These are phyloP conservation scores for Lycaena phlaeas DNA, from an alignment of 2,888 invertebrate genomes.

Conservation along the genomic window DNA sequence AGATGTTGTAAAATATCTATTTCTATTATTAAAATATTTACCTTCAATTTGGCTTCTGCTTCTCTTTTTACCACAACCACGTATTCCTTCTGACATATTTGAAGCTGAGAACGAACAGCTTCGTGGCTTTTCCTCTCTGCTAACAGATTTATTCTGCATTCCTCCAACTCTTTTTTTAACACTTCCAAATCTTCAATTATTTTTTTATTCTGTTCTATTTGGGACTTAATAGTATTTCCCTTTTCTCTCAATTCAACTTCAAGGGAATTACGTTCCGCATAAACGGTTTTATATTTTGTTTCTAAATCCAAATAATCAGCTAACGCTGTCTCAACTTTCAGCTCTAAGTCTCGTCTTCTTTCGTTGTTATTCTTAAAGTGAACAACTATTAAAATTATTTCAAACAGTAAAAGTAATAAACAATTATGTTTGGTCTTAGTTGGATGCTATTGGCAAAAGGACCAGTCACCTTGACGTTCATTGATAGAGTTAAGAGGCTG, in stretches of 20 bases:
- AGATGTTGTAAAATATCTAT: too few relatives aligned
- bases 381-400: too few relatives aligned
- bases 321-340: conserved; percentile 65
- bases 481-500: too few relatives aligned
- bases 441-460: too few relatives aligned
- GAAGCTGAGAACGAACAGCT: conserved; percentile 39
- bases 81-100: conserved; percentile 42
- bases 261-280: conserved; percentile 27
- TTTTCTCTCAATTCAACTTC: conserved; percentile 41
- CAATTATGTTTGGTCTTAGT: too few relatives aligned
- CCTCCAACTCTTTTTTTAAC: conserved; percentile 36
- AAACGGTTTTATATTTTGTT: conserved; percentile 43
- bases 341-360: conserved; percentile 69
- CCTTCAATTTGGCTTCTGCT: conserved; percentile 59
- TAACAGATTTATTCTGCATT: conserved; percentile 42
- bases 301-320: conserved; percentile 68
- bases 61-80: conserved; percentile 44
- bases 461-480: too few relatives aligned
- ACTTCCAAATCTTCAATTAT: conserved; percentile 36
- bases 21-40: too few relatives aligned
- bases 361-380: conserved; percentile 51
- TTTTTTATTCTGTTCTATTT: conserved; percentile 50
- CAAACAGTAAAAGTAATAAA: too few relatives aligned
- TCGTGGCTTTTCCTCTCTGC: conserved; percentile 46
- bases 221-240: conserved; percentile 56